Conservation (phyloP, 2,797 vertebrate genomes). For the Pyrocephalus nanus region DNA sequence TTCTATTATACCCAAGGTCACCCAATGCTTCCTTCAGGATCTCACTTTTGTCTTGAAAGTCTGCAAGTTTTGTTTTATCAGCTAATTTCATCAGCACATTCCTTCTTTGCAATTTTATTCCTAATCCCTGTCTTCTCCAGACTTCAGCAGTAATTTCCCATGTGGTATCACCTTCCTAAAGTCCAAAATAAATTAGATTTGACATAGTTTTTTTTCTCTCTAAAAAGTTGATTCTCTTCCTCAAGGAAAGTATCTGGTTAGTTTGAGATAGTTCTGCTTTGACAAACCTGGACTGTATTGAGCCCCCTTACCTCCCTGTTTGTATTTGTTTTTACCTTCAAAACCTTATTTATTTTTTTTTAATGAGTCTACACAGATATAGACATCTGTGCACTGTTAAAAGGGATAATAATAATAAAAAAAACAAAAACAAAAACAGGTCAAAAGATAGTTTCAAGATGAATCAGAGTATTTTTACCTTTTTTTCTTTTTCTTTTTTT, state of each 20-base stretch:
- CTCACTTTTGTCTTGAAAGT: not conserved
- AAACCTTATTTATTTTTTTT: not conserved
- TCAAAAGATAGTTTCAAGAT: not conserved
- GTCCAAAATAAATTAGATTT: slow-evolving; percentile 16
- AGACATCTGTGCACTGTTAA: not conserved
- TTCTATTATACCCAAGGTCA: slow-evolving; percentile 26
- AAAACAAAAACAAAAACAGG: not conserved
- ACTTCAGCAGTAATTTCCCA: not conserved
- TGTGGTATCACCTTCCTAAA: not conserved
- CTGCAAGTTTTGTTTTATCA: slow-evolving; percentile 14
- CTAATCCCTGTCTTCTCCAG: slow-evolving; percentile 1
- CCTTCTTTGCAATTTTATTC: not conserved
- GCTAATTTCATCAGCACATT: not conserved
- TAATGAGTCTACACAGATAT: not conserved
- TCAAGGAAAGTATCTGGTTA: not conserved
- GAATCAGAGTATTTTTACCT: not conserved
- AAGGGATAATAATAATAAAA: not conserved
- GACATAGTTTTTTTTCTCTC: not conserved
- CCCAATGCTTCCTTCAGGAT: not conserved
- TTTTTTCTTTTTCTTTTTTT: not conserved
- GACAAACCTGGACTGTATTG: not conserved
- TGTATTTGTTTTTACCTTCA: not conserved
- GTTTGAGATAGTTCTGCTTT: not conserved
- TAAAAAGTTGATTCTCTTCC: not conserved
- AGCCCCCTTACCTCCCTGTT: rapidly evolving